Base-by-base conservation (phyloP, 92 coral and sea anemone genomes). In the Desmophyllum pertusum region DNA sequence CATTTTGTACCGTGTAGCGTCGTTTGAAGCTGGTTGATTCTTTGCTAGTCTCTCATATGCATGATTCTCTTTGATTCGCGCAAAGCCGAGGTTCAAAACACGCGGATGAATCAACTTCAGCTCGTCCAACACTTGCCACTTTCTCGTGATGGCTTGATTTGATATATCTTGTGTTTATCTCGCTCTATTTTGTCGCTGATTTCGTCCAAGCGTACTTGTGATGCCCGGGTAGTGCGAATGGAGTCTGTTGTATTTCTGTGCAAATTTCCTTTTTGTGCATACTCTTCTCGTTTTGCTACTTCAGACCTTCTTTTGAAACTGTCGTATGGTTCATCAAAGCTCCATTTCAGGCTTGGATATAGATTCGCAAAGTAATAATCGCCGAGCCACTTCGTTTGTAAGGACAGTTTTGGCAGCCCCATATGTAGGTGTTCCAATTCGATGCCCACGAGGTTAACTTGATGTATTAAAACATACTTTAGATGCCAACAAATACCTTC, bases 71-170 rank as follows among this genome's bases (percentile, higher is more conserved):
- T 65, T 40, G 29, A 78, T 78, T n/a, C 5, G 80, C 77, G 61
- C 85, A 80, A 5, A 76, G 69, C 35, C 65, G 33, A 0, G 92
- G 92, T 41, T 85, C 89, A 80, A 89, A 89, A n/a, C 11, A 89
- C 87, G 3, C 89, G 86, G n/a, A 30, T 78, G 82, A 25, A 89
- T 89, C 35, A 77, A 66, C 41, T 80, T 65, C 38, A 89, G 82
- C 38, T 89, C 92, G 75, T 80, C 80, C 78, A 88, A 85, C 9
- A 89, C 79, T 73, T 69, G n/a, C 65, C 11, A 53, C 78, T 66
- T 71, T 64, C 48, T 84, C 89, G 64, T 61, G 72, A 17, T 81
- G 23, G 55, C 38, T 85, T 27, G 78, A 7, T 84, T 62, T 46
- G 35, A 89, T 31, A 73, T n/a, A 68, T 74, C 68, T 84, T 62